These are phyloP conservation scores for Cyprinodon tularosa DNA, from an alignment of 2,113 vertebrate species.

Conservation along the genomic window DNA sequence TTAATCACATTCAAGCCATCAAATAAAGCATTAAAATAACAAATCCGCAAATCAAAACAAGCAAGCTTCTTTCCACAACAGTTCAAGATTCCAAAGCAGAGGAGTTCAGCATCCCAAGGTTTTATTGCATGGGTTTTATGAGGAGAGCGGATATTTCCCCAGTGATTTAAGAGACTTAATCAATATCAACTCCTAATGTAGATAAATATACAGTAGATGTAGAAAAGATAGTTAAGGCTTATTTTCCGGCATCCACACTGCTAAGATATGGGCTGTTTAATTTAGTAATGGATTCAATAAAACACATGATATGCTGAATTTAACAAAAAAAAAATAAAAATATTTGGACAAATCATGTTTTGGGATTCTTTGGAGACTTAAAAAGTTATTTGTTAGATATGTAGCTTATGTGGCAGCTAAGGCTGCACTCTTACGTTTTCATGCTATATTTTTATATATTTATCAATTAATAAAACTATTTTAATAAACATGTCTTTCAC, in stretches of 20 bases:
- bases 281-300: slow-evolving; percentile 6
- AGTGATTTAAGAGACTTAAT: slow-evolving; percentile 29
- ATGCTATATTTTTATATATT: no score
- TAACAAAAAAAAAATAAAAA: background rate
- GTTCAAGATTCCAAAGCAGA: background rate
- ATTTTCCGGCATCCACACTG: slow-evolving; percentile 25
- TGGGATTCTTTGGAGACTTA: background rate
- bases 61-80: background rate
- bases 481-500: no score
- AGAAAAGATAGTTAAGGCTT: slow-evolving; percentile 38
- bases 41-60: background rate
- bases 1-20: background rate
- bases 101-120: slow-evolving; percentile 1
- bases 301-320: background rate
- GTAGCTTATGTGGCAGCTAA: background rate
- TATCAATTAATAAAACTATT: no score
- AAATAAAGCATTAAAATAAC: background rate
- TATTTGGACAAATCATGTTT: background rate
- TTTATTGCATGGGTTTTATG: background rate
- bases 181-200: slow-evolving; percentile 18
- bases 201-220: slow-evolving; percentile 8
- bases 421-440: no score
- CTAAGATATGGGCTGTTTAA: slow-evolving; percentile 9
- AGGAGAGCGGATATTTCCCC: slow-evolving; percentile 10
- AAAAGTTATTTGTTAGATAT: background rate